Conservation (phyloP, 2,888 invertebrate species). For the Camptogramma bilineatum region DNA sequence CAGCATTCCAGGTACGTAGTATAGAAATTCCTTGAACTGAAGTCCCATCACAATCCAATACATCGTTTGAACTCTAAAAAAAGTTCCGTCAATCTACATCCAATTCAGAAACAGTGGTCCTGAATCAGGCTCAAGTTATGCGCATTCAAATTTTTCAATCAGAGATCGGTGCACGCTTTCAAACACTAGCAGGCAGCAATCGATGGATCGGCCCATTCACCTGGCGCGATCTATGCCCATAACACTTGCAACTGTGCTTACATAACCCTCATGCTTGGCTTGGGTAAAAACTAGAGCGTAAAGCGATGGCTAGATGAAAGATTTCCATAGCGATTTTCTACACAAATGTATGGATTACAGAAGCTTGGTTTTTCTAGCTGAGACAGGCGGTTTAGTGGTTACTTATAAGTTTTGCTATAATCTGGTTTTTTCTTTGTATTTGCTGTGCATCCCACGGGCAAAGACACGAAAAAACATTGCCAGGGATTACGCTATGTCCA, state of each 20-base stretch:
- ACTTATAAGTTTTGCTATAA: no score
- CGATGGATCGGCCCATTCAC: constrained; percentile 25
- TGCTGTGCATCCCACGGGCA: no score
- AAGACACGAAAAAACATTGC: no score
- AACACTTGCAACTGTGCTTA: constrained; percentile 6
- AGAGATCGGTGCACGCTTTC: constrained; percentile 17
- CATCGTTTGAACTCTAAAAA: constrained; percentile 3
- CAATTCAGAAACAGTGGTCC: constrained; percentile 11
- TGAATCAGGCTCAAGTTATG: constrained; percentile 20
- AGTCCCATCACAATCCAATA: background rate
- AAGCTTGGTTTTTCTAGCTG: no score
- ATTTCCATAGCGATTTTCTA: background rate
- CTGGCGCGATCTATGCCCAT: constrained; percentile 8
- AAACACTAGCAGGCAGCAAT: constrained; percentile 7
- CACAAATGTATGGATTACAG: no score
- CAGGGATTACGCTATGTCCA: no score
- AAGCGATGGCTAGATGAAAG: background rate
- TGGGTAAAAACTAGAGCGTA: background rate
- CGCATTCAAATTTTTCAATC: constrained; percentile 32
- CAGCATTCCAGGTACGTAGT: no score
- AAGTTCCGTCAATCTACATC: constrained; percentile 11
- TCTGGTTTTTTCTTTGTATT: no score
- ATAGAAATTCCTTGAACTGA: no score
- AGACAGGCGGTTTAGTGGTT: no score
- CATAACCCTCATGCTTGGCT: background rate